Conservation (phyloP, 2,888 invertebrate species). For the Ophraella communa region DNA sequence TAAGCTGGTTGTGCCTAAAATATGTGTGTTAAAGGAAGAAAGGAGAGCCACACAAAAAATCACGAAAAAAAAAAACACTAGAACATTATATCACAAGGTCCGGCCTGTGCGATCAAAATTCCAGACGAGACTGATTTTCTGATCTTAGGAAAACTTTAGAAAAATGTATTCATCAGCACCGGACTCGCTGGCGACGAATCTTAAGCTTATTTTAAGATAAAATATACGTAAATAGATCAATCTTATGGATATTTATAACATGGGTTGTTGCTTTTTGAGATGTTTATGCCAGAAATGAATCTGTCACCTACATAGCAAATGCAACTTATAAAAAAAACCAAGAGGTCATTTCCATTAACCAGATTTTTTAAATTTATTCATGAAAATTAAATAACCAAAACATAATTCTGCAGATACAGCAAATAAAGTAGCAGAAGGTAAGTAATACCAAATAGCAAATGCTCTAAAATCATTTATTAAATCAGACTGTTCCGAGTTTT, state of each 20-base stretch:
- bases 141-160: constrained; percentile 40
- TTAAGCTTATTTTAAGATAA: constrained; percentile 6
- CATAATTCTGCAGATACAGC: too few relatives aligned
- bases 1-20: constrained; percentile 24
- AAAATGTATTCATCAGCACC: constrained; percentile 40
- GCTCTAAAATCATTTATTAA: too few relatives aligned
- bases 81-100: constrained; percentile 31
- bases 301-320: background rate
- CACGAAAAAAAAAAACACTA: constrained; percentile 23
- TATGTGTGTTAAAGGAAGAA: constrained; percentile 23
- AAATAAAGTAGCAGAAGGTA: too few relatives aligned
- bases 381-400: too few relatives aligned
- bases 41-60: constrained; percentile 34
- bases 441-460: too few relatives aligned
- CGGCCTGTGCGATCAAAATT: constrained; percentile 35
- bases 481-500: too few relatives aligned
- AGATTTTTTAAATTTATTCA: background rate
- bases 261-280: background rate
- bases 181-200: constrained; percentile 8
- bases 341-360: background rate
- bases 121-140: constrained; percentile 45
- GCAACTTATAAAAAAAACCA: background rate
- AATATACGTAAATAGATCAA: constrained; percentile 9
- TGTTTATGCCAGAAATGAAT: constrained; percentile 8
- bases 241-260: background rate